Evolutionary conservation across 2,888 invertebrate species (phyloP), one percentile per base, ranked within the genome.

Genomic region (Ligdia adustata): DNA sequence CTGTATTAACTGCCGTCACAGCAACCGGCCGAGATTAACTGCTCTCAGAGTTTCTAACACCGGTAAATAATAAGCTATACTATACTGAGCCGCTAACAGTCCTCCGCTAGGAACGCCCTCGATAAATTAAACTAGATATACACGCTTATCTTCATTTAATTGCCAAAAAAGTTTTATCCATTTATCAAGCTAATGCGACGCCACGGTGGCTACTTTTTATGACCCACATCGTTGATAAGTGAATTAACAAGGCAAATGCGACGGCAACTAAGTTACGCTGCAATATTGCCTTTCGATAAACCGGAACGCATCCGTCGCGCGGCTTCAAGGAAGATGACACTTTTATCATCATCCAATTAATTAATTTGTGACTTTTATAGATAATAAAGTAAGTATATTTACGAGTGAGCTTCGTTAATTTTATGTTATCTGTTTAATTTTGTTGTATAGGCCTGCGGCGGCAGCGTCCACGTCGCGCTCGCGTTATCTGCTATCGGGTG

Each of bases 361-460:
- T 90, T 89, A 87, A 86, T 85, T 77, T 81, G 73, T 82, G 86
- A 82, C 87, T 76, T 89, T 90, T 86, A 90, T 87, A 79, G 88
- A 84, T 86, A 82, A 74, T 90, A 86, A 87, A 88, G 69, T 69
- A 71, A 79, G 72, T 71, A 72, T 83, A 80, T 89, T 88, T 88
- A 89, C 75, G 88, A 82, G 79, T 73, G 66, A 67, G 71, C 72
- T 84, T 80, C 79, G 82, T 84, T 85, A 86, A 82, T 82, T 85
- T 86, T 82, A 84, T 82, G 79, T 80, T 82, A 85, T 84, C 86
- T 79, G 69, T 79, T 77, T 81, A 84, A 88, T 49, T 49, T 49
- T 49, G 43, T 83, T 82, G 79, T 80, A 72, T 58, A 71, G 73
- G 77, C 72, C 75, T 67, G 73, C 60, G 73, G 72, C 72, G 73